Base-by-base conservation (phyloP, 2,797 vertebrate genomes). In the Natrix natrix region DNA sequence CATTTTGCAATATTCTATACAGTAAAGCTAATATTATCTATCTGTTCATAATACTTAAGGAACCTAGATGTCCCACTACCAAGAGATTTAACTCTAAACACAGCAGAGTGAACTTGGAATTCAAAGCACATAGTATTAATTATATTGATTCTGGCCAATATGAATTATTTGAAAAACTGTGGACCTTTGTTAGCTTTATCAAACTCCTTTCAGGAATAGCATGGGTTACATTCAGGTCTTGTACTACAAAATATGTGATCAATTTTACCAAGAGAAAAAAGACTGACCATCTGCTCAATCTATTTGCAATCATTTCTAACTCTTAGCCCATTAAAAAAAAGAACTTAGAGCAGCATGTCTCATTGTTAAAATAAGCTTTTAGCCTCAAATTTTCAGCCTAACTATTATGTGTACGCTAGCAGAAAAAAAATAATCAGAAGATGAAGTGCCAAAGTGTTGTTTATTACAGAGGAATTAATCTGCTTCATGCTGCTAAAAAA, bases 321-420 rank as follows among this genome's bases (percentile, higher is more conserved):
- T 91, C 74, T 66, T 78, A 78, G 66, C 57, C n/a, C 69, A 92
- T 57, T 86, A 59, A 88, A 89, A 89, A 59, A 56, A 56, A 87
- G 43, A 89, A 91, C 43, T 89, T 37, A 92, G 61, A 43, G 60
- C 88, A 94, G 66, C 89, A 86, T 26, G 87, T 61, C n/a, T 37
- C 86, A 91, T 87, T 91, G 87, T 91, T 91, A 89, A 89, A 91
- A 87, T 69, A 91, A 86, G 93, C 93, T 63, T 91, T 94, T 91
- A 89, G 54, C 74, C 69, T 86, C 90, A 86, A 86, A 91, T 43
- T 92, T 89, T 60, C 87, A 92, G 92, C 86, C 14, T 55, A 92
- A 86, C 91, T 89, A 43, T 91, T 91, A 92, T 89, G 59, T 94
- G 89, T 91, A 86, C 37, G 60, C 57, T 60, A 69, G n/a, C 86